Conservation (phyloP, 2,113 vertebrate genomes). For the Myotis yumanensis region DNA sequence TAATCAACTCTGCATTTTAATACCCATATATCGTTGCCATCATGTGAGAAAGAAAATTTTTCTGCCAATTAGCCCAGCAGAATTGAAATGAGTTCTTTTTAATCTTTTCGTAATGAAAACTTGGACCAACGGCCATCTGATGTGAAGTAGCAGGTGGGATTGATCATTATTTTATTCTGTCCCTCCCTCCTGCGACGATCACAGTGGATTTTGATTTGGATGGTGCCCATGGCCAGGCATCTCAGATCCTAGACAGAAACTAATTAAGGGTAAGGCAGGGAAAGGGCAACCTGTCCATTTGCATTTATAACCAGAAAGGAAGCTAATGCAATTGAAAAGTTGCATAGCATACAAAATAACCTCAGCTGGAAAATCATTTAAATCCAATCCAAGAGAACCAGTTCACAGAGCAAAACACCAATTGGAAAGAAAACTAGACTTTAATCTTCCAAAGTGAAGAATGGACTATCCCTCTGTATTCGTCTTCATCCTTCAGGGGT, state of each 20-base stretch:
- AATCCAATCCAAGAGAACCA: not conserved
- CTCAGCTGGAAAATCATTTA: not conserved
- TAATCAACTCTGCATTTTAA: not conserved
- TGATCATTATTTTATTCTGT: not conserved
- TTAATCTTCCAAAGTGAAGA: not conserved
- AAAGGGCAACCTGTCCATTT: not conserved
- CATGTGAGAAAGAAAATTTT: not conserved
- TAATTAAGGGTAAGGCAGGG: not conserved
- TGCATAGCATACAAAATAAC: not conserved
- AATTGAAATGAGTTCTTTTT: constrained; percentile 41
- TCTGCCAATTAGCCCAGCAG: constrained; percentile 8
- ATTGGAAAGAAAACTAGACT: not conserved
- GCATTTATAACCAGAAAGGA: not conserved
- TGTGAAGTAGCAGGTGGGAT: not conserved
- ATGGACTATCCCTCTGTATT: fast-evolving
- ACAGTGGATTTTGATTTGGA: not conserved
- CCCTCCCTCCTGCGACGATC: not conserved
- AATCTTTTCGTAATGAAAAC: constrained; percentile 51
- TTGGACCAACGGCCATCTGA: not conserved
- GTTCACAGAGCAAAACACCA: not conserved
- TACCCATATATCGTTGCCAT: not conserved
- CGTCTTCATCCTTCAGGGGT: not conserved
- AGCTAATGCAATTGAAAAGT: constrained; percentile 8
- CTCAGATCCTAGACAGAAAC: constrained; percentile 11
- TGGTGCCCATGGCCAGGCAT: not conserved